Conservation (phyloP, 2,113 vertebrate genomes). For the Cinclus mexicanus region DNA sequence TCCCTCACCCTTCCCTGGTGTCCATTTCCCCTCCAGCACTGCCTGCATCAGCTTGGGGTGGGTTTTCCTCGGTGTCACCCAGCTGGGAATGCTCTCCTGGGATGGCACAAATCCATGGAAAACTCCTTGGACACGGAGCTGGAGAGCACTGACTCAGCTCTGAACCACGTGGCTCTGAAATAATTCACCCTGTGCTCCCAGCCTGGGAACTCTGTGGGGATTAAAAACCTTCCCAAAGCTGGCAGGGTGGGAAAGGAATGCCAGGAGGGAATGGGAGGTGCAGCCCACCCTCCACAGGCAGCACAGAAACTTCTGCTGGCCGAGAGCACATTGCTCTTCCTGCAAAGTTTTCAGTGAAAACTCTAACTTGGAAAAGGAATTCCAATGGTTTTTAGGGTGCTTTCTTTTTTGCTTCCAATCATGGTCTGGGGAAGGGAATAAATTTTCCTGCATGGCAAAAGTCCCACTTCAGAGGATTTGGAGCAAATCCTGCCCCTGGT, state of each 20-base stretch:
- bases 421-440: background rate
- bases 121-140: rapidly evolving
- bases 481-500: background rate
- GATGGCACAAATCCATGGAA: background rate
- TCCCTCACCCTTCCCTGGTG: background rate
- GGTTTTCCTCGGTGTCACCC: background rate
- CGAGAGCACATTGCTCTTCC: background rate
- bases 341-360: background rate
- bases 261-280: background rate
- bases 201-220: background rate
- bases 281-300: background rate
- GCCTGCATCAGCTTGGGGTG: background rate
- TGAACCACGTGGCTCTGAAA: background rate
- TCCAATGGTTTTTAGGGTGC: rapidly evolving
- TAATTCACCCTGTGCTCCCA: background rate
- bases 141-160: background rate
- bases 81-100: background rate
- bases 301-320: background rate
- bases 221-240: background rate
- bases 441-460: background rate
- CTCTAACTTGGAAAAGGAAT: background rate
- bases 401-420: background rate
- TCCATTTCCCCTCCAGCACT: background rate
- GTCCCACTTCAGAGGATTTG: background rate
- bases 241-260: background rate